Base-by-base conservation (phyloP, 2,113 vertebrate genomes). In the Hoplias malabaricus region DNA sequence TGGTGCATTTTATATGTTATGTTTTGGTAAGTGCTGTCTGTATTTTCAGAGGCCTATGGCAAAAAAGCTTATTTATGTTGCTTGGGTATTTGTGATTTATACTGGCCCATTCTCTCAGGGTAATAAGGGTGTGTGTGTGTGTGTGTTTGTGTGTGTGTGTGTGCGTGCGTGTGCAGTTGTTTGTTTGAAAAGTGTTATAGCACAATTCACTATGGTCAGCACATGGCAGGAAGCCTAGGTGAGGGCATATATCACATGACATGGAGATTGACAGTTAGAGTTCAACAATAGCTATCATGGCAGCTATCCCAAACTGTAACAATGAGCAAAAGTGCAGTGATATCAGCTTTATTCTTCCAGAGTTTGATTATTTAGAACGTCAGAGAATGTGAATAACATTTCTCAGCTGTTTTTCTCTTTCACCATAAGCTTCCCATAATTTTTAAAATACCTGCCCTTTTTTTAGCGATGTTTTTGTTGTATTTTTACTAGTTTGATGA, bases 341-440 rank as follows among this genome's bases (percentile, higher is more conserved):
- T 63, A 23, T 61, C 25, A 43, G 16, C 27, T 46, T 46, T 34
- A 33, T 80, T 85, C 86, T 80, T 83, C 27, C 83, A 23, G 0
- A 46, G 29, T 57, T 12, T 33, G 31, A 72, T 16, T 25, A 31
- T 8, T 23, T 23, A 11, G 8, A 53, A 23, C 5, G n/a, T 48
- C 43, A 43, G 12, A n/a, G 12, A 43, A 42, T 13, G 12, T 43
- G 12, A 2, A n/a, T 48, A n/a, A 48, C 7, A 48, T 19, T 4
- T 33, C 14, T n/a, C 9, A n/a, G 8, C 29, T 50, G 66, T n/a
- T 48, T 46, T 68, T 48, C 14, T 42, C 8, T 29, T 69, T 50
- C 1, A 10, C n/a, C n/a, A n/a, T n/a, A n/a, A n/a, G n/a, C n/a
- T n/a, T n/a, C n/a, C n/a, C n/a, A n/a, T n/a, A 66, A 48, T 48